Percentiles rank a stretch among this genome's conserved stretches.
These are phyloP conservation scores for Samia ricini DNA, from an alignment of 1,140 invertebrate genomes.

Conservation along the genomic window DNA sequence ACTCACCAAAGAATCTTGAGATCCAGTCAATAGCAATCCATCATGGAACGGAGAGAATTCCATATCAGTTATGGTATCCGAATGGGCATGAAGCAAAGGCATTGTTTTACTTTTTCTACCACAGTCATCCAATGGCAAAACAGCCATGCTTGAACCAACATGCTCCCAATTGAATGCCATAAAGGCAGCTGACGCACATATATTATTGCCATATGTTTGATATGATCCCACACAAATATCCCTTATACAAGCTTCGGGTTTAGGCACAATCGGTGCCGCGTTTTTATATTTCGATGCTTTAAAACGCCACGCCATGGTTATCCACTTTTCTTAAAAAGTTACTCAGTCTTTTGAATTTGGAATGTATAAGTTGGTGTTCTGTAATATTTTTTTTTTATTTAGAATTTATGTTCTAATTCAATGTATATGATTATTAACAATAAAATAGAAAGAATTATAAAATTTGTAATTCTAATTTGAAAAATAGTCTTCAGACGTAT, in stretches of 20 bases:
- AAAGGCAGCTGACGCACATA: conserved; percentile 93
- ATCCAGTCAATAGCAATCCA: conserved; percentile 92
- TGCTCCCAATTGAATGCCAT: conserved; percentile 97
- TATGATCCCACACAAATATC: conserved; percentile 94
- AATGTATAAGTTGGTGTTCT: conserved; percentile 40
- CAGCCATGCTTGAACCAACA: conserved; percentile 90
- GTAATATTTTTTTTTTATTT: neutral
- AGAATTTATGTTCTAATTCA: neutral
- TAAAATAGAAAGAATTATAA: too few relatives aligned
- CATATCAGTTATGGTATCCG: conserved; percentile 96
- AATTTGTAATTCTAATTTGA: neutral
- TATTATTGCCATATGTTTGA: conserved; percentile 95
- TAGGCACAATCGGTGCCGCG: conserved; percentile 94
- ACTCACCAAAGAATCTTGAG: conserved; percentile 91
- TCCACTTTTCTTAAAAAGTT: conserved; percentile 56
- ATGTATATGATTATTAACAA: neutral
- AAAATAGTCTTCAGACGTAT: neutral
- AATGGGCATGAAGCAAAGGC: conserved; percentile 89
- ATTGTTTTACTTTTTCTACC: conserved; percentile 92
- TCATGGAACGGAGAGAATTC: conserved; percentile 97
- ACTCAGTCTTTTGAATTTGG: conserved; percentile 68
- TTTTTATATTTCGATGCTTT: conserved; percentile 98
- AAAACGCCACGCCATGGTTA: conserved; percentile 94
- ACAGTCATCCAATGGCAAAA: conserved; percentile 90
- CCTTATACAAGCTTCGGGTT: conserved; percentile 92